Evolutionary conservation across 2,888 invertebrate species (phyloP).

Genomic region (Himalopsyche japonica): DNA sequence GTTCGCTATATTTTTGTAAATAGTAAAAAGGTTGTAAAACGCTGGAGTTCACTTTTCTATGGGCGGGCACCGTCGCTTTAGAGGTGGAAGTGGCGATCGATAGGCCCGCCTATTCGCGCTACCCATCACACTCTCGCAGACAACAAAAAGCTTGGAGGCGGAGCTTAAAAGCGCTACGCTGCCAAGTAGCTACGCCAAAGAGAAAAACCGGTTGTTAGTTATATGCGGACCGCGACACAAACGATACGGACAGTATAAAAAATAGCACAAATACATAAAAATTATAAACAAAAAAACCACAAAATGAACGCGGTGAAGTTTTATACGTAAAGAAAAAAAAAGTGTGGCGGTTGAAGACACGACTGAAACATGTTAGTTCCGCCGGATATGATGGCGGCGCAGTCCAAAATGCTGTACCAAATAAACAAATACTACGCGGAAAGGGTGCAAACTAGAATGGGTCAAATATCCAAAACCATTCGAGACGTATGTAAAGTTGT

Average conservation of each 20-base stretch:
- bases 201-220: conserved; percentile 38
- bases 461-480: conserved; percentile 83
- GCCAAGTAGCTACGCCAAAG: background rate
- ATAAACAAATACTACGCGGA: conserved; percentile 93
- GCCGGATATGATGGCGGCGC: conserved; percentile 91
- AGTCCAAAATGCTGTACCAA: conserved; percentile 93
- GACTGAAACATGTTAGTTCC: conserved; percentile 75
- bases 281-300: conserved; percentile 4
- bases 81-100: background rate
- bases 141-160: background rate
- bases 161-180: conserved; percentile 1
- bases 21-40: background rate
- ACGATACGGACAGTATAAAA: conserved; percentile 8
- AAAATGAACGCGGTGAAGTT: conserved; percentile 14
- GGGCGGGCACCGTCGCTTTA: background rate
- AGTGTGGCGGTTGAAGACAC: background rate
- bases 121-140: background rate
- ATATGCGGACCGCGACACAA: conserved; percentile 11
- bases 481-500: conserved; percentile 90
- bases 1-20: no score
- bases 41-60: background rate
- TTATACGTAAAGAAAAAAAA: background rate
- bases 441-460: conserved; percentile 83
- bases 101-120: background rate
- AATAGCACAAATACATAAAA: conserved; percentile 6